phyloP scores from a whole-genome alignment of 1,140 invertebrate species.

The Drosophila rufa region DNA sequence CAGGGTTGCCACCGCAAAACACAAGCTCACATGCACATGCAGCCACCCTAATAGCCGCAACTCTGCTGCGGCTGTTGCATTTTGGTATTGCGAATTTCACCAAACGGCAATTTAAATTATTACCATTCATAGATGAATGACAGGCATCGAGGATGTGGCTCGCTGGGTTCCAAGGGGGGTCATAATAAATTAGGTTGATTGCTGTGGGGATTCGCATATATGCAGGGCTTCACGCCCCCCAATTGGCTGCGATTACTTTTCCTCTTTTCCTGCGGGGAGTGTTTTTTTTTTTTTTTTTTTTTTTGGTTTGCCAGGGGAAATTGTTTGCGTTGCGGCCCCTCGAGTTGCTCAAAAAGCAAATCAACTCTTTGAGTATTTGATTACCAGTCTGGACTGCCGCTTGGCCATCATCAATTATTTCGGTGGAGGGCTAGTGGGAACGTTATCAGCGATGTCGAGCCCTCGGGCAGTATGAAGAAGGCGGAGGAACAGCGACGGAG shows the following conservation, averaged over 20 bases:
- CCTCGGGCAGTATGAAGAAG: constrained; percentile 4
- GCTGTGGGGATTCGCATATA: constrained; percentile 49
- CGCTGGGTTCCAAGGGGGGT: constrained; percentile 2
- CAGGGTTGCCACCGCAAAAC: constrained; percentile 24
- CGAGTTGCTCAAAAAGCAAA: constrained; percentile 51
- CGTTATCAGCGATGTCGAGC: constrained; percentile 49
- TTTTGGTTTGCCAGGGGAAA: constrained; percentile 23
- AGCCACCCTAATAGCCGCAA: constrained; percentile 5
- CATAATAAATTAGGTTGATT: constrained; percentile 81
- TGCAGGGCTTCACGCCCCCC: constrained; percentile 16
- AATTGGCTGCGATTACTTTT: constrained; percentile 5
- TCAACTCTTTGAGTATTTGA: constrained; percentile 76
- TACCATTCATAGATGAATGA: constrained; percentile 59
- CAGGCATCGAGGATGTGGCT: constrained; percentile 38
- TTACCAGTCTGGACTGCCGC: constrained; percentile 52
- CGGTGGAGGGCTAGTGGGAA: constrained; percentile 22
- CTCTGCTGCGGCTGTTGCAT: constrained; percentile 32
- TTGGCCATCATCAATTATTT: constrained; percentile 75
- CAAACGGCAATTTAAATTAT: constrained; percentile 52
- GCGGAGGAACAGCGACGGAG: constrained; percentile 13
- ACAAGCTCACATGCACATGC: background rate
- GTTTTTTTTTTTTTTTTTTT: no score
- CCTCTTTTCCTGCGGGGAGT: constrained; percentile 6
- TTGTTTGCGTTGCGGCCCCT: constrained; percentile 51
- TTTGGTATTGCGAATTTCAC: constrained; percentile 12